A percentile compares a stretch with the other conserved stretches of the same genome.
phyloP scores from a whole-genome alignment of 2,113 vertebrate genomes.

The sheep (Ovis aries) region DNA sequence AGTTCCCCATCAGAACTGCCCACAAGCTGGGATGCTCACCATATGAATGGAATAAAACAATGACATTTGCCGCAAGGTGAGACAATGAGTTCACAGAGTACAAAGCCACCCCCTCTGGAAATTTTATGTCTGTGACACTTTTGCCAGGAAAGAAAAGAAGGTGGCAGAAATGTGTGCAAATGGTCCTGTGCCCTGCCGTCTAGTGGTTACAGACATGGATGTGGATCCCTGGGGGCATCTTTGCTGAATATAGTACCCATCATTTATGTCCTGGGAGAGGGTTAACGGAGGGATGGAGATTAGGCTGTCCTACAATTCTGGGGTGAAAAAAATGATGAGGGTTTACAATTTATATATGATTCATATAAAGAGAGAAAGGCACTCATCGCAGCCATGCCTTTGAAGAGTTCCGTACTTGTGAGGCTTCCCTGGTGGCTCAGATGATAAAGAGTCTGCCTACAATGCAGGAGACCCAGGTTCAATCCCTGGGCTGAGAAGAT shows the following conservation, averaged over 20 bases:
- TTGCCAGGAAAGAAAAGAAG: not conserved
- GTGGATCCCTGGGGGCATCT: not conserved
- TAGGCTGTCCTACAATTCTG: not conserved
- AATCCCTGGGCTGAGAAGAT: not conserved
- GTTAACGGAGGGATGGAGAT: not conserved
- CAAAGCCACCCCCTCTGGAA: not conserved
- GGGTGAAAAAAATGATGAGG: not conserved
- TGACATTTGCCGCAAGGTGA: slow-evolving; percentile 86
- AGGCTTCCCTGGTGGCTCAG: not conserved
- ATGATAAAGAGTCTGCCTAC: not conserved
- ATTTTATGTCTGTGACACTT: not conserved
- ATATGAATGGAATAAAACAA: slow-evolving; percentile 86
- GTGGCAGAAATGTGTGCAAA: not conserved
- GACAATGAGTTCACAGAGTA: not conserved
- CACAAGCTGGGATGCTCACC: slow-evolving; percentile 87
- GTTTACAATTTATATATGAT: not conserved
- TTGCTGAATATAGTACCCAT: not conserved
- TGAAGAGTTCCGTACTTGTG: not conserved
- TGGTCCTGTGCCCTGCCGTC: rapidly evolving
- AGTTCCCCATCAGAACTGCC: slow-evolving; percentile 75
- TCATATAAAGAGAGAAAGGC: not conserved
- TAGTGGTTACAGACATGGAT: not conserved
- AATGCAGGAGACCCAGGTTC: not conserved
- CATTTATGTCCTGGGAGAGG: not conserved
- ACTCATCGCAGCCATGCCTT: not conserved